These are phyloP conservation scores for Vicugna pacos DNA, from an alignment of 2,113 vertebrate species.

Conservation along the genomic window DNA sequence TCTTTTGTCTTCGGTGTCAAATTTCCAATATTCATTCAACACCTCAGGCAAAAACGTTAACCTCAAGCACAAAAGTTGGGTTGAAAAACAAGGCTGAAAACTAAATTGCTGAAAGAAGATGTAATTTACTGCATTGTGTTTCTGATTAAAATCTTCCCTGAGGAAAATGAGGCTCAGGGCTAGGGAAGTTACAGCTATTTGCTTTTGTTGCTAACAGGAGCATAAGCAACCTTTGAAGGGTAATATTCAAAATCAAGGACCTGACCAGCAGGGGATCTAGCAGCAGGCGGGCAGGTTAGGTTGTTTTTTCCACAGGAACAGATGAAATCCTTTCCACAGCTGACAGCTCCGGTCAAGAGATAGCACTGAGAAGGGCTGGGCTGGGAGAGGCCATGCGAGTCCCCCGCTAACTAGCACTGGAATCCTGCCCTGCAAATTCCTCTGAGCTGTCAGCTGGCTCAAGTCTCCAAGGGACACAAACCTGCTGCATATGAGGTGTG, in stretches of 20 bases:
- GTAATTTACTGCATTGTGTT: slow-evolving; percentile 84
- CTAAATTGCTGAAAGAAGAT: slow-evolving; percentile 83
- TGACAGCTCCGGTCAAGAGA: slow-evolving; percentile 50
- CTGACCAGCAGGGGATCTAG: slow-evolving; percentile 47
- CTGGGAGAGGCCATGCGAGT: not conserved
- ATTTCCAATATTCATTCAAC: slow-evolving; percentile 78
- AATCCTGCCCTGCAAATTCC: slow-evolving; percentile 46
- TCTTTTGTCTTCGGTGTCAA: slow-evolving; percentile 79
- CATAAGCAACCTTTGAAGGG: slow-evolving; percentile 82
- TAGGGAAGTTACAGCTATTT: slow-evolving; percentile 78
- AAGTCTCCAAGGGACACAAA: not conserved
- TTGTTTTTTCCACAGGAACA: slow-evolving; percentile 55
- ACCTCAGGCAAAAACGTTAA: slow-evolving; percentile 84
- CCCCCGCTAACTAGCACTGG: not conserved
- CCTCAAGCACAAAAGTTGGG: slow-evolving; percentile 78
- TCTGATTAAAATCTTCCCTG: slow-evolving; percentile 86
- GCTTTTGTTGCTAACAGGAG: slow-evolving; percentile 80
- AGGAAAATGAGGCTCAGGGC: slow-evolving; percentile 82
- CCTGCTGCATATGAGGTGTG: not conserved
- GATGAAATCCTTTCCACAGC: slow-evolving; percentile 32
- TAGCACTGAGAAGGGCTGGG: not conserved
- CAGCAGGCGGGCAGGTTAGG: slow-evolving; percentile 36
- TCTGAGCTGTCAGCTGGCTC: slow-evolving; percentile 15
- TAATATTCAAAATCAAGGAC: slow-evolving; percentile 83
- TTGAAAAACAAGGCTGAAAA: slow-evolving; percentile 81